Percentiles rank a stretch among this genome's conserved stretches.
phyloP scores from a whole-genome alignment of 2,113 vertebrate genomes.

The Misgurnus mizolepis region DNA sequence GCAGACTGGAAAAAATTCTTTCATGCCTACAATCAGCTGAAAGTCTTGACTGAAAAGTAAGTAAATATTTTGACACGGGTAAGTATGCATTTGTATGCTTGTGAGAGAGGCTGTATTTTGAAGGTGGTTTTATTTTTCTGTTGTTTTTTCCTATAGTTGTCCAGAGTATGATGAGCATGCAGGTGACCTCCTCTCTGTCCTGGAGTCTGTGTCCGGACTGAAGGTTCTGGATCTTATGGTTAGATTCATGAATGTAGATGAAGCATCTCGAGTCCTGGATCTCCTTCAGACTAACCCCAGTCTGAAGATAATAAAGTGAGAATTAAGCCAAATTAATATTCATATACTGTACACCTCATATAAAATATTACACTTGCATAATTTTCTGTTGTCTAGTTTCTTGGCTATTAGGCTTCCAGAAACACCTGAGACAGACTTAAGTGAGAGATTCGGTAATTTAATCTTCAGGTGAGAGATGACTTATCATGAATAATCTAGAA shows the following conservation, averaged over 20 bases:
- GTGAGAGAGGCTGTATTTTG: neutral
- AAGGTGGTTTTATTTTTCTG: too few species aligned
- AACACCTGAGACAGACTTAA: neutral
- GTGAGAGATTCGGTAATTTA: neutral
- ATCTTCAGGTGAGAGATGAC: neutral
- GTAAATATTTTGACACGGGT: neutral
- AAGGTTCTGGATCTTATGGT: neutral
- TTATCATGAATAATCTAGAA: too few species aligned
- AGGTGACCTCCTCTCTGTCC: neutral
- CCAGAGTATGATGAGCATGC: conserved; percentile 3
- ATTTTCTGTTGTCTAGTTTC: neutral
- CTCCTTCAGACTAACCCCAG: conserved; percentile 16
- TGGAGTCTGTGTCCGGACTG: conserved; percentile 5
- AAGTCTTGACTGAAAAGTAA: conserved; percentile 11
- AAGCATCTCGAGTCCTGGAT: neutral
- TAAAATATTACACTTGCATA: too few species aligned
- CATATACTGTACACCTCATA: too few species aligned
- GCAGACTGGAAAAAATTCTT: conserved; percentile 29
- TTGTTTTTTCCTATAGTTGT: conserved; percentile 6
- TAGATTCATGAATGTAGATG: conserved; percentile 27
- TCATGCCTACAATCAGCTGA: conserved; percentile 28
- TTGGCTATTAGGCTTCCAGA: neutral
- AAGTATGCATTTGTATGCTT: neutral
- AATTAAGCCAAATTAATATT: neutral
- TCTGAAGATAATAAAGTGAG: neutral